Percentiles rank a stretch among this genome's conserved stretches.
Evolutionary conservation across 2,888 invertebrate genomes (phyloP).

Genomic region (Ganaspis brasiliensis): DNA sequence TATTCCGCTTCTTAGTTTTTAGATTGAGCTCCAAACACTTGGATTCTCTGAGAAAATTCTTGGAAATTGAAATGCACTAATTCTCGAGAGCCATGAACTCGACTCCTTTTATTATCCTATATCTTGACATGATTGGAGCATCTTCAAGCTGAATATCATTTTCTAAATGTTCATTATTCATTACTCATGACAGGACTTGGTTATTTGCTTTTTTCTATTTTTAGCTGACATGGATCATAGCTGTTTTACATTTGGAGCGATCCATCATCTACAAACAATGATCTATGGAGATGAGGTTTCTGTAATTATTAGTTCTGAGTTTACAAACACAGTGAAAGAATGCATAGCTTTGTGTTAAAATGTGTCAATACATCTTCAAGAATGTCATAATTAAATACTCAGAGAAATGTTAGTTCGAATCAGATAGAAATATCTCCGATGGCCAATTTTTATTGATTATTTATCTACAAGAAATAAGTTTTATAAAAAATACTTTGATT

Average conservation of each 20-base stretch:
- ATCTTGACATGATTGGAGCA: constrained; percentile 4
- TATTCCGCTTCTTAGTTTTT: neutral
- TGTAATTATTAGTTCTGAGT: constrained; percentile 60
- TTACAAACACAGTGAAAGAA: constrained; percentile 32
- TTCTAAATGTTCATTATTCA: neutral
- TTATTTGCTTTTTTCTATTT: constrained; percentile 35
- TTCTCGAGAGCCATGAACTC: neutral
- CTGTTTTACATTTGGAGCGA: constrained; percentile 59
- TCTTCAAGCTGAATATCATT: neutral
- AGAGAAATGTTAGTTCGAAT: neutral
- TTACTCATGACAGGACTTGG: neutral
- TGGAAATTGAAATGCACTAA: neutral
- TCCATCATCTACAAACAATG: constrained; percentile 62
- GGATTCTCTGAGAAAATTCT: neutral
- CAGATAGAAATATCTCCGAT: no score
- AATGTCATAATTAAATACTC: constrained; percentile 44
- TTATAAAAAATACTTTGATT: no score
- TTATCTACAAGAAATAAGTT: no score
- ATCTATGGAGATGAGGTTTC: constrained; percentile 63
- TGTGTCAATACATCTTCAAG: constrained; percentile 49
- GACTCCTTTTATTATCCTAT: no score
- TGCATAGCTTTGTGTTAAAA: constrained; percentile 38
- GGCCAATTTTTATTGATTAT: no score
- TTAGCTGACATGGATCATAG: constrained; percentile 54
- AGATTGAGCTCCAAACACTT: neutral